Conservation (phyloP, 2,113 vertebrate genomes). For the Podarcis raffonei region DNA sequence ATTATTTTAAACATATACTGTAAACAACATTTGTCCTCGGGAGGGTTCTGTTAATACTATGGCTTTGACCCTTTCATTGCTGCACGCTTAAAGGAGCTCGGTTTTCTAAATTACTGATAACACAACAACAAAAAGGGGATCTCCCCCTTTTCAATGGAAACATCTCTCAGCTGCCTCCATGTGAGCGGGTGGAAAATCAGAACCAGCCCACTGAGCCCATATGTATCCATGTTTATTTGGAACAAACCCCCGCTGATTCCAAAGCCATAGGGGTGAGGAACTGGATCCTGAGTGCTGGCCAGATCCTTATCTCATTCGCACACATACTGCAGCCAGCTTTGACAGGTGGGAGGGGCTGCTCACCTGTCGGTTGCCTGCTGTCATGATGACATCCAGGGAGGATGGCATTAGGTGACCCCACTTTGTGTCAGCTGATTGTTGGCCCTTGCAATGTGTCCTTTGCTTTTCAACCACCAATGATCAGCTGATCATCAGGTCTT, state of each 20-base stretch:
- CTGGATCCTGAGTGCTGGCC: neutral
- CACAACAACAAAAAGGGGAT: neutral
- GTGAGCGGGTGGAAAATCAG: neutral
- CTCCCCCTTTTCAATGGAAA: neutral
- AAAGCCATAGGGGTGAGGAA: neutral
- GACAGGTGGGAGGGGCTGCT: too few relatives aligned
- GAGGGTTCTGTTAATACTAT: conserved; percentile 65
- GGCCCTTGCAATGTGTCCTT: too few relatives aligned
- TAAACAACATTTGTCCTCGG: conserved; percentile 88
- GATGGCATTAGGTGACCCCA: too few relatives aligned
- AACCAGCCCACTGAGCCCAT: neutral
- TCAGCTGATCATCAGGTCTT: too few relatives aligned
- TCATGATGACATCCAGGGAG: too few relatives aligned
- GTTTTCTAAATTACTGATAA: conserved; percentile 44
- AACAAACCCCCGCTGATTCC: neutral
- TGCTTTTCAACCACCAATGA: too few relatives aligned
- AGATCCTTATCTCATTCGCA: too few relatives aligned
- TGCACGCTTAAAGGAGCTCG: conserved; percentile 52
- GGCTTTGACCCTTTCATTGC: conserved; percentile 75
- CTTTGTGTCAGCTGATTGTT: too few relatives aligned
- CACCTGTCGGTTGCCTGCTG: too few relatives aligned
- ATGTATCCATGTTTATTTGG: neutral
- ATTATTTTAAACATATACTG: conserved; percentile 91
- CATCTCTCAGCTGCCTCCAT: neutral
- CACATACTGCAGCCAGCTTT: too few relatives aligned